phyloP scores from a whole-genome alignment of 1,140 invertebrate species.

The Ctenoplectra terminalis region DNA sequence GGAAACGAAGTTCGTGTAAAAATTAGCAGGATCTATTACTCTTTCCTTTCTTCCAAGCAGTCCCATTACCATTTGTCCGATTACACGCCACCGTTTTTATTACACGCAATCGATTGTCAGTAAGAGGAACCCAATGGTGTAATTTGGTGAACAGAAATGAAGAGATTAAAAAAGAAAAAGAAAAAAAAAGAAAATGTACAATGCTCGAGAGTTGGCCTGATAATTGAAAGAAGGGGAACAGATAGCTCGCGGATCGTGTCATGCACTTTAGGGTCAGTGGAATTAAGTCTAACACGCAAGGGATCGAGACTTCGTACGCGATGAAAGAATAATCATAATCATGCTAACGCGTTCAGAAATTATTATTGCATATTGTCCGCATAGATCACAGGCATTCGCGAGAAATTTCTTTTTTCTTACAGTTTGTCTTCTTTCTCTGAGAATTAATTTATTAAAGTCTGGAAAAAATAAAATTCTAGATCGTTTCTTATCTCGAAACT shows the following conservation, averaged over 20 bases:
- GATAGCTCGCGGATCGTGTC: constrained; percentile 48
- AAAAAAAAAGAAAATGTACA: constrained; percentile 7
- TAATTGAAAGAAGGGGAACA: constrained; percentile 17
- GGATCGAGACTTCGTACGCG: constrained; percentile 27
- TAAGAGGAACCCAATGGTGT: constrained; percentile 14
- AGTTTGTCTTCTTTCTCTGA: neutral
- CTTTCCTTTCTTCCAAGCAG: constrained; percentile 43
- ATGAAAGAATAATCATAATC: constrained; percentile 32
- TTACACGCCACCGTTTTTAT: constrained; percentile 18
- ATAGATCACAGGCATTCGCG: constrained; percentile 1
- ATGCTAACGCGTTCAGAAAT: constrained; percentile 42
- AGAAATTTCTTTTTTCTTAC: neutral
- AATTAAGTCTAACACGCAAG: constrained; percentile 62
- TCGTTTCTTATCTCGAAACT: no score
- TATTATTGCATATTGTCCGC: constrained; percentile 38
- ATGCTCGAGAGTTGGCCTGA: constrained; percentile 11
- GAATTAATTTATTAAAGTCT: neutral
- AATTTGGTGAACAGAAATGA: neutral
- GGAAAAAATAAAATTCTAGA: neutral
- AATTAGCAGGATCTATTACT: constrained; percentile 38
- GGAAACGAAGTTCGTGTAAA: constrained; percentile 27
- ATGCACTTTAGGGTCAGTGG: constrained; percentile 55
- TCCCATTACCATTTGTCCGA: constrained; percentile 52
- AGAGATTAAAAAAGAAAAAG: neutral
- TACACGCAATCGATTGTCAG: constrained; percentile 8